Percentiles rank a stretch among this genome's conserved stretches.
These are phyloP conservation scores for Cyrtodaria siliqua DNA, from an alignment of 2,888 invertebrate genomes.

Conservation along the genomic window DNA sequence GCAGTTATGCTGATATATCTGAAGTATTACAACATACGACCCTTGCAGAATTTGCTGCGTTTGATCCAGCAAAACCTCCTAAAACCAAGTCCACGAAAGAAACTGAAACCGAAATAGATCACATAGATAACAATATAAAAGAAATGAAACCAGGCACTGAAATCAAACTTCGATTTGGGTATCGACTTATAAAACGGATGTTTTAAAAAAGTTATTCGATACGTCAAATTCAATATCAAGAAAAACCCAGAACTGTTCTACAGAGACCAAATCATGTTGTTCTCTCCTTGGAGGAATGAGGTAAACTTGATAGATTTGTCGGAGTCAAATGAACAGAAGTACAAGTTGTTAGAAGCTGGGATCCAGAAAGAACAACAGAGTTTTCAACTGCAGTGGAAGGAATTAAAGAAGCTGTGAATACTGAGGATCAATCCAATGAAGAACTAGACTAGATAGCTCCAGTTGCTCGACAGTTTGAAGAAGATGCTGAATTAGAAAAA, in stretches of 20 bases:
- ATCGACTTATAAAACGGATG: constrained; percentile 10
- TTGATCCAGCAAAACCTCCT: constrained; percentile 1
- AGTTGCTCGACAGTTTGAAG: constrained; percentile 17
- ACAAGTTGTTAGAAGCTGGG: background rate
- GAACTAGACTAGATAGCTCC: constrained; percentile 29
- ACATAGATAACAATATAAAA: constrained; percentile 21
- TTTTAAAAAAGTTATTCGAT: constrained; percentile 33
- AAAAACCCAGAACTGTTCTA: constrained; percentile 35
- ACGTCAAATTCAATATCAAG: constrained; percentile 34
- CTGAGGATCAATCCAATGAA: constrained; percentile 8
- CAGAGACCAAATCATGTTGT: constrained; percentile 41
- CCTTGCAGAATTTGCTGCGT: constrained; percentile 44
- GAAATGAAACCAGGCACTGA: background rate
- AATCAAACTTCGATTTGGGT: constrained; percentile 14
- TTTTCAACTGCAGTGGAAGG: constrained; percentile 2
- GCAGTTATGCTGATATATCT: constrained; percentile 43
- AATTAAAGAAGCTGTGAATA: constrained; percentile 19
- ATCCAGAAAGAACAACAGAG: background rate
- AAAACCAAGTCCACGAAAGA: background rate
- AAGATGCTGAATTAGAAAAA: constrained; percentile 1
- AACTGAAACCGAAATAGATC: constrained; percentile 13
- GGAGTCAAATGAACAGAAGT: constrained; percentile 22
- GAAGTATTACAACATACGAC: constrained; percentile 22
- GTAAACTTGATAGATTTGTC: background rate
- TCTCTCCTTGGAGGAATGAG: constrained; percentile 42